Percentiles rank a stretch among this genome's conserved stretches.
Evolutionary conservation across 1,140 invertebrate genomes (phyloP).

Genomic region (Portunus trituberculatus): DNA sequence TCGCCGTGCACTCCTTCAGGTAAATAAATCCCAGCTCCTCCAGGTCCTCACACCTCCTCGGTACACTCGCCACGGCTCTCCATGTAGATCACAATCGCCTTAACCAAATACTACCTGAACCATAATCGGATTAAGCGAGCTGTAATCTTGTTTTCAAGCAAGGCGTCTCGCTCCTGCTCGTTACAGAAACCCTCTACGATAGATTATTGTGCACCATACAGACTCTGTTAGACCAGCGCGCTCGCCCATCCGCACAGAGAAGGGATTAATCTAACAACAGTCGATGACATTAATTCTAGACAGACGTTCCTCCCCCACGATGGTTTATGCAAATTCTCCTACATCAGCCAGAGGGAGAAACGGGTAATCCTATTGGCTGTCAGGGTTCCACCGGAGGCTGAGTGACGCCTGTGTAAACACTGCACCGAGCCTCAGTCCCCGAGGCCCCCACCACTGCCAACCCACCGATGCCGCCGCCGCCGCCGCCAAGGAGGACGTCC

Average conservation of each 20-base stretch:
- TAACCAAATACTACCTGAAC: conserved; percentile 26
- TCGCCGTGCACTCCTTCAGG: background rate
- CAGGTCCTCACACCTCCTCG: background rate
- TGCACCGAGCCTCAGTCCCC: background rate
- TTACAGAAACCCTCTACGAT: background rate
- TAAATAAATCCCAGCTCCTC: background rate
- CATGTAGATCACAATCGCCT: background rate
- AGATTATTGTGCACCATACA: background rate
- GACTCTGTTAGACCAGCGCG: background rate
- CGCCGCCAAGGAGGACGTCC: background rate
- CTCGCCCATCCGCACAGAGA: background rate
- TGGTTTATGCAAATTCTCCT: conserved; percentile 49
- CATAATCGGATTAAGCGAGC: conserved; percentile 34
- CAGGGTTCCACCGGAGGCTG: conserved; percentile 31
- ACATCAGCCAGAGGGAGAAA: conserved; percentile 25
- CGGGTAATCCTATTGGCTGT: conserved; percentile 67
- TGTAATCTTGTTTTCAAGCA: conserved; percentile 48
- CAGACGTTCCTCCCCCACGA: background rate
- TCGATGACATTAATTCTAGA: conserved; percentile 24
- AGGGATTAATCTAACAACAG: conserved; percentile 23
- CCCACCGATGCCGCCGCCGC: background rate
- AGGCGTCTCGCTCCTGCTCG: background rate
- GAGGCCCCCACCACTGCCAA: background rate
- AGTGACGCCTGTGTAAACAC: conserved; percentile 64
- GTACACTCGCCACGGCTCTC: background rate